These are phyloP conservation scores for Bufo gargarizans DNA, from an alignment of 2,113 vertebrate species.

Conservation along the genomic window DNA sequence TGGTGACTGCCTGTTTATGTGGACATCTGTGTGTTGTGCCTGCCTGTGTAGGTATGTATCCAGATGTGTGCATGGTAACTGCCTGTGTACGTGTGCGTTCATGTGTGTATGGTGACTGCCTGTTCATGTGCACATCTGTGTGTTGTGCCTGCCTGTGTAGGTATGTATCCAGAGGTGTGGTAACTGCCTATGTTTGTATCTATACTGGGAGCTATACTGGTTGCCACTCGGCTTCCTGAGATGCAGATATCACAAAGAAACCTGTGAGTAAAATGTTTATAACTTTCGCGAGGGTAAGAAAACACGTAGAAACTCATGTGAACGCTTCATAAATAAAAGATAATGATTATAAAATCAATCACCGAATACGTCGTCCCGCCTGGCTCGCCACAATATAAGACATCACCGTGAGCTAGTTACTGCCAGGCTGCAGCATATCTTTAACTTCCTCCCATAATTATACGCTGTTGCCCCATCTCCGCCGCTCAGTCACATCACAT, in stretches of 20 bases:
- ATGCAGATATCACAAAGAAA: neutral
- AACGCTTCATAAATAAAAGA: neutral
- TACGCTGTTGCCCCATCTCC: neutral
- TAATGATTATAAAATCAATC: neutral
- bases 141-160: too few species aligned
- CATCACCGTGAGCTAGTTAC: neutral
- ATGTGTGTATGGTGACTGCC: too few species aligned
- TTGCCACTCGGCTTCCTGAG: too few species aligned
- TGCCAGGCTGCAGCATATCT: neutral
- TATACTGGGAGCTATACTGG: too few species aligned
- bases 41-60: too few species aligned
- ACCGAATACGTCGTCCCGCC: neutral
- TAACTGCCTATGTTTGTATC: too few species aligned
- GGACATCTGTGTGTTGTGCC: too few species aligned
- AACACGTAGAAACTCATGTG: neutral
- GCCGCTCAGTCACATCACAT: conserved; percentile 17
- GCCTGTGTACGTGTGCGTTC: too few species aligned
- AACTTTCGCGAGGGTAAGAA: neutral
- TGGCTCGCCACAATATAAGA: neutral
- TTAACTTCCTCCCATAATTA: neutral
- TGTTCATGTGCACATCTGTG: too few species aligned
- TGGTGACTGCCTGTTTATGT: too few species aligned
- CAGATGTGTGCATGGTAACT: too few species aligned
- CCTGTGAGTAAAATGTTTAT: neutral
- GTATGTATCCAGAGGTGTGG: too few species aligned